Conservation (phyloP, 1,140 invertebrate species). For the Thaumatotibia leucotreta region DNA sequence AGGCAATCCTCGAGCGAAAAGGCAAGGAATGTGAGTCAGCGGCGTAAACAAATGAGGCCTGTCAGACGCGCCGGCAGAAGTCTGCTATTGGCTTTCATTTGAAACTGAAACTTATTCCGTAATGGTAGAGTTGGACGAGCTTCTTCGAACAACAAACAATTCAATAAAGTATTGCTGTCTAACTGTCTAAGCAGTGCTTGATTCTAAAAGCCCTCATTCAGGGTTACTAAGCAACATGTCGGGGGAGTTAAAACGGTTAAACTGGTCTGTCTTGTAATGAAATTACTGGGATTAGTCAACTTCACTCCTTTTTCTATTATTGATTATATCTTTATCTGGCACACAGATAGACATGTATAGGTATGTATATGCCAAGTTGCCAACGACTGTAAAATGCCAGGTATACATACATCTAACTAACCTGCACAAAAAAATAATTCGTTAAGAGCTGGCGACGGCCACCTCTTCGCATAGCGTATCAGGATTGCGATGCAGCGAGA, state of each 20-base stretch:
- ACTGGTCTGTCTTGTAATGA: background rate
- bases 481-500: no score
- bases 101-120: background rate
- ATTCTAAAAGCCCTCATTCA: background rate
- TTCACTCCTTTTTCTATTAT: background rate
- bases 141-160: background rate
- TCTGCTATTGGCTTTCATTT: background rate
- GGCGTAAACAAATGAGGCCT: conserved; percentile 7
- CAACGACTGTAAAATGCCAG: no score
- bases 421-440: no score
- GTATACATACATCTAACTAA: no score
- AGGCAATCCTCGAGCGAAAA: conserved; percentile 10
- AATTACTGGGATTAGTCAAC: background rate
- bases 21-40: background rate
- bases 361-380: no score
- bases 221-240: background rate
- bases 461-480: no score
- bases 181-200: conserved; percentile 5
- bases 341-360: no score
- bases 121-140: background rate
- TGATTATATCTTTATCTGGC: no score
- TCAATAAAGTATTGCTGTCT: conserved; percentile 14
- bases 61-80: background rate
- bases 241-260: background rate
- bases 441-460: no score